A percentile compares a stretch with the other conserved stretches of the same genome.
These are phyloP conservation scores for Drosophila mauritiana DNA, from an alignment of 1,140 invertebrate species.

Conservation along the genomic window DNA sequence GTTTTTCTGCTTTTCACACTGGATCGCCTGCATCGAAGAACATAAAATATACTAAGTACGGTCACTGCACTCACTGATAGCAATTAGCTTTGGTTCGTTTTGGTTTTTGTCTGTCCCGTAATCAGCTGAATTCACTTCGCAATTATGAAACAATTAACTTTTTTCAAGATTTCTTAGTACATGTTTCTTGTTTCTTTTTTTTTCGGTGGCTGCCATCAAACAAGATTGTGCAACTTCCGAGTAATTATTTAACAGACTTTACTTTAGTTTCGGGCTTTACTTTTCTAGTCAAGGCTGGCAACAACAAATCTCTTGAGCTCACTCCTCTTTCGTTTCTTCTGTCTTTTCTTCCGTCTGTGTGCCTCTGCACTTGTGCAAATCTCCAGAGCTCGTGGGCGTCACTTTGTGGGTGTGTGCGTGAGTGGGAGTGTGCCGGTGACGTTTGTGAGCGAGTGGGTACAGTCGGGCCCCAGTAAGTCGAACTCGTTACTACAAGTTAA, in stretches of 20 bases:
- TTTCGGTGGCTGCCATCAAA: conserved; percentile 38
- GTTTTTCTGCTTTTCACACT: conserved; percentile 11
- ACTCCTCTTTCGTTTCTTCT: conserved; percentile 15
- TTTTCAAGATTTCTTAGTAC: conserved; percentile 6
- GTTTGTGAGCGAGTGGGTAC: conserved; percentile 10
- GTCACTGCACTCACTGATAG: conserved; percentile 8
- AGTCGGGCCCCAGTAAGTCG: conserved; percentile 10
- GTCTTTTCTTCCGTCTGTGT: conserved; percentile 18
- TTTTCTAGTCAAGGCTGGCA: conserved; percentile 42
- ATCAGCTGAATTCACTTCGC: conserved; percentile 24
- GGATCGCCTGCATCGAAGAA: conserved; percentile 55
- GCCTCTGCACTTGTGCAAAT: conserved; percentile 76
- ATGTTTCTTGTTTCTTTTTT: conserved; percentile 16
- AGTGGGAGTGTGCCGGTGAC: conserved; percentile 16
- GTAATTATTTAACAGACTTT: conserved; percentile 37
- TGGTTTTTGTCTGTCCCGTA: conserved; percentile 1
- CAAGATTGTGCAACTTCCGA: conserved; percentile 39
- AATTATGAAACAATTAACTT: conserved; percentile 38
- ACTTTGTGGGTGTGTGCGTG: conserved; percentile 10
- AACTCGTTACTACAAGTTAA: too few species aligned
- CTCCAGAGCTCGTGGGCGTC: conserved; percentile 55
- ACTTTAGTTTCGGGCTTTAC: conserved; percentile 28
- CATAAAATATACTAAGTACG: conserved; percentile 57
- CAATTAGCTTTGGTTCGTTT: background rate
- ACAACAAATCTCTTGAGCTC: conserved; percentile 23